A percentile compares a stretch with the other conserved stretches of the same genome.
Evolutionary conservation across 2,113 vertebrate genomes (phyloP).

Genomic region (Atrichornis clamosus): DNA sequence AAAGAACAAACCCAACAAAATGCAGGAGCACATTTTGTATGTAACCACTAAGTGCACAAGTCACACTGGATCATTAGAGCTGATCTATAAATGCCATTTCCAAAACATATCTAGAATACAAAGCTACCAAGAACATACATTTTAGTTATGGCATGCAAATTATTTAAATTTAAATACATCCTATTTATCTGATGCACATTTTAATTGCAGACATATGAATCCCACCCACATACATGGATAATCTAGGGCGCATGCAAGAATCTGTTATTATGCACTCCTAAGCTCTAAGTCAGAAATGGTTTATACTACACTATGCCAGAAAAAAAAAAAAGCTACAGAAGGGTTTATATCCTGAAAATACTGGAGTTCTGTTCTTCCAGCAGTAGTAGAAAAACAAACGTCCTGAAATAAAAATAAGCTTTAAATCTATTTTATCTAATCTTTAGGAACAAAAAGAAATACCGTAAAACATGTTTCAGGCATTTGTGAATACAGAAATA

Average conservation of each 20-base stretch:
- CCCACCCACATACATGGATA: constrained; percentile 18
- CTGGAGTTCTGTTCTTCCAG: not conserved
- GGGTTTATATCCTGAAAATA: not conserved
- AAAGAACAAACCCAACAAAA: not conserved
- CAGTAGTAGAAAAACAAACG: not conserved
- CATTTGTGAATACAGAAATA: constrained; percentile 11
- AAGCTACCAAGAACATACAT: not conserved
- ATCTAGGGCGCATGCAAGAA: constrained; percentile 12
- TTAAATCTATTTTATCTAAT: not conserved
- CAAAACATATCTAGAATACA: not conserved
- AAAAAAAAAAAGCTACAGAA: not conserved
- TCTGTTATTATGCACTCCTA: constrained; percentile 15
- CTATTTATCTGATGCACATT: constrained; percentile 43
- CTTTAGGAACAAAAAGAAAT: not conserved
- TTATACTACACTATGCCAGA: not conserved
- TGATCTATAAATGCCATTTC: constrained; percentile 16
- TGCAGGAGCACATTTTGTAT: not conserved
- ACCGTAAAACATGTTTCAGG: not conserved
- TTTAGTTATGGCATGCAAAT: not conserved
- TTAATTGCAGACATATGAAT: constrained; percentile 34
- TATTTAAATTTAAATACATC: not conserved
- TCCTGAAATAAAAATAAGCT: not conserved
- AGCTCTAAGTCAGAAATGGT: constrained; percentile 17
- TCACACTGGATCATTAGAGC: not conserved
- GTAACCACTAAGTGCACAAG: not conserved